phyloP scores from a whole-genome alignment of 2,797 vertebrate genomes.

The Paguma larvata region DNA sequence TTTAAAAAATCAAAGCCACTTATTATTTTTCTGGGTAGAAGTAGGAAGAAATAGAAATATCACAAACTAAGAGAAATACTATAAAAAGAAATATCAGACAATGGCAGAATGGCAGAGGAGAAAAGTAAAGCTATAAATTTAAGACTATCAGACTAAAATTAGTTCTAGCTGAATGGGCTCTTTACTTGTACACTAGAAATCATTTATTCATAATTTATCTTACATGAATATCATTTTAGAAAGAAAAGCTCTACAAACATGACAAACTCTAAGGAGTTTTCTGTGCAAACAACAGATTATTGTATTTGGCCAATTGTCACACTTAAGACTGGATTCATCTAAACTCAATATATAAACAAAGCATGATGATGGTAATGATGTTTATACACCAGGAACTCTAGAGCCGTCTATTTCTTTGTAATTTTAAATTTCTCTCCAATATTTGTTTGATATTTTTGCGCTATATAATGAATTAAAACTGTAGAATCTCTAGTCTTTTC shows the following conservation, averaged over 20 bases:
- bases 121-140: constrained; percentile 13
- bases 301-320: background rate
- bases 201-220: background rate
- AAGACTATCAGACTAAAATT: constrained; percentile 10
- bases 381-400: background rate
- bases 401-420: background rate
- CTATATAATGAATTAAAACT: background rate
- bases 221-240: constrained; percentile 17
- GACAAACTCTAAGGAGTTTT: constrained; percentile 33
- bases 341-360: constrained; percentile 39
- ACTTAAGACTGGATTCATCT: constrained; percentile 18
- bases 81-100: background rate
- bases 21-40: background rate
- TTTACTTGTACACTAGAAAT: constrained; percentile 4
- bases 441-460: background rate
- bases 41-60: constrained; percentile 24
- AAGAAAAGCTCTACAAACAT: background rate
- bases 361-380: background rate
- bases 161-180: background rate
- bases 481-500: background rate
- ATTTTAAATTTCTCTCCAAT: background rate
- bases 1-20: background rate
- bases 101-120: background rate
- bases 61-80: background rate
- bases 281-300: background rate